phyloP scores from a whole-genome alignment of 2,888 invertebrate genomes.

The Idaea dimidiata region DNA sequence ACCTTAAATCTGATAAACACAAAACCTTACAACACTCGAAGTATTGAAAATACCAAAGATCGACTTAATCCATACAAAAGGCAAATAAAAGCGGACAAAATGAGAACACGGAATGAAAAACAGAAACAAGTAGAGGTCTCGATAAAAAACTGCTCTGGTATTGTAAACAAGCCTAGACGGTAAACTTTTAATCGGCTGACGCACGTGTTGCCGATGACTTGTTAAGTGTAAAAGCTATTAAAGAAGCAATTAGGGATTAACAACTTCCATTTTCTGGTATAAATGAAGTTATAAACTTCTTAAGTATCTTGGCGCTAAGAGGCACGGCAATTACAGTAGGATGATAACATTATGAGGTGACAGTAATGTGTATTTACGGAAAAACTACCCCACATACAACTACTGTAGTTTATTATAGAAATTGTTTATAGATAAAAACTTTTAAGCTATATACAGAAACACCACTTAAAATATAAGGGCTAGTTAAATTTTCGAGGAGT shows the following conservation, averaged over 20 bases:
- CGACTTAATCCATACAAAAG: conserved; percentile 1
- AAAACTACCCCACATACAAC: background rate
- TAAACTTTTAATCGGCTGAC: background rate
- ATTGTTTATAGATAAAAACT: background rate
- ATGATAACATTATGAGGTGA: background rate
- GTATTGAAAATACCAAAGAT: background rate
- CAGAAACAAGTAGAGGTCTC: conserved; percentile 15
- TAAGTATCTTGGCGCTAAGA: background rate
- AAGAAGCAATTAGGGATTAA: background rate
- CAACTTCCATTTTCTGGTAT: background rate
- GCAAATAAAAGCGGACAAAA: conserved; percentile 6
- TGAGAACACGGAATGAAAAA: conserved; percentile 14
- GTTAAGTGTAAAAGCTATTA: conserved; percentile 10
- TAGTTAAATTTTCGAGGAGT: too few relatives aligned
- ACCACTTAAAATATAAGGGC: too few relatives aligned
- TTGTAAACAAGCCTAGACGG: background rate
- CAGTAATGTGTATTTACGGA: background rate
- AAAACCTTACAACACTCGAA: background rate
- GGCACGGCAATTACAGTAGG: background rate
- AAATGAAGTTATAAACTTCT: background rate
- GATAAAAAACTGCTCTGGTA: conserved; percentile 25
- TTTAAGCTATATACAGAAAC: too few relatives aligned
- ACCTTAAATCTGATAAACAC: background rate
- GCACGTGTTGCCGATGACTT: conserved; percentile 1
- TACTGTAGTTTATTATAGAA: background rate